These are phyloP conservation scores for Podarcis muralis DNA, from an alignment of 2,113 vertebrate genomes.

Conservation along the genomic window DNA sequence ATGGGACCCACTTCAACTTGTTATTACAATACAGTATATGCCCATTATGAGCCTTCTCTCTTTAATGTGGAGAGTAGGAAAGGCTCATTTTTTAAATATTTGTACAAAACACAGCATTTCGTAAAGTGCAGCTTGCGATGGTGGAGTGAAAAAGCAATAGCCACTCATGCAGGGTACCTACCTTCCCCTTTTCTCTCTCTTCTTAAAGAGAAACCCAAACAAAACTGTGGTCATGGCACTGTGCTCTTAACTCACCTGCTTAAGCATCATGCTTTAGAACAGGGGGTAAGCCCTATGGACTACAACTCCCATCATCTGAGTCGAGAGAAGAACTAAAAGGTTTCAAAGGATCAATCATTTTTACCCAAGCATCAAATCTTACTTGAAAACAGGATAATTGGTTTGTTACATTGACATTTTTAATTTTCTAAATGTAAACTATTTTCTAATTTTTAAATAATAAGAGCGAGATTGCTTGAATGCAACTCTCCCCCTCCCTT, in stretches of 20 bases:
- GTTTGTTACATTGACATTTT: background rate
- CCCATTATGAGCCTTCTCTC: background rate
- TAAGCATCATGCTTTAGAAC: background rate
- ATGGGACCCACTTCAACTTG: background rate
- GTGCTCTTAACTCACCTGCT: background rate
- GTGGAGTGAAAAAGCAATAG: background rate
- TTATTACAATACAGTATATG: background rate
- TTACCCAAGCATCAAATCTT: background rate
- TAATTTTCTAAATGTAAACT: background rate
- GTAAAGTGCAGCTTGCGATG: background rate
- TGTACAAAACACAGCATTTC: background rate
- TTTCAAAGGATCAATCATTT: background rate
- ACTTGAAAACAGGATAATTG: background rate
- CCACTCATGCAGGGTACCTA: background rate
- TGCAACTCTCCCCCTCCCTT: background rate
- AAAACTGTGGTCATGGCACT: background rate
- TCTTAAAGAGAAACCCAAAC: background rate
- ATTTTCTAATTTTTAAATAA: slow-evolving; percentile 15
- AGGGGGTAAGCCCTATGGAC: background rate
- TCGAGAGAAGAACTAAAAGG: background rate
- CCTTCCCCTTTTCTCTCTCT: background rate
- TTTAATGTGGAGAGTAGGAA: background rate
- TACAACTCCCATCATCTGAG: background rate
- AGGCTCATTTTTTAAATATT: background rate
- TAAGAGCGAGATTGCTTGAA: background rate